Evolutionary conservation across 2,888 invertebrate species (phyloP).

Genomic region (Seira ritae): DNA sequence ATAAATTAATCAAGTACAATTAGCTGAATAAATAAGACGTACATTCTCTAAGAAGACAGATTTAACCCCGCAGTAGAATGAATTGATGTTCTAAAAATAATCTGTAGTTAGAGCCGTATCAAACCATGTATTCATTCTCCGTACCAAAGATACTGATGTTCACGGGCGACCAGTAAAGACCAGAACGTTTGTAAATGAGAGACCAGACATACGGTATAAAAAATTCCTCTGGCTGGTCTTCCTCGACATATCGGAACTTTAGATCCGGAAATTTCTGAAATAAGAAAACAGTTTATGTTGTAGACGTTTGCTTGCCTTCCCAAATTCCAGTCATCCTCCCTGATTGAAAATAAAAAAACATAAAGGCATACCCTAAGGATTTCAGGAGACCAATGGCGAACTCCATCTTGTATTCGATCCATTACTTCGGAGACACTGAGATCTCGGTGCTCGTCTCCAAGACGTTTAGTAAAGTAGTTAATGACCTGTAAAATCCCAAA

Average conservation of each 20-base stretch:
- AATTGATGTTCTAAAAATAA: no score
- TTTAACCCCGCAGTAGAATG: no score
- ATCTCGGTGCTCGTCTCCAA: constrained; percentile 81
- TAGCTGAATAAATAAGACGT: no score
- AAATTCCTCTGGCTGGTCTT: constrained; percentile 98
- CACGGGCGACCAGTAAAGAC: constrained; percentile 78
- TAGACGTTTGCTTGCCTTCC: no score
- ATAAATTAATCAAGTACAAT: no score
- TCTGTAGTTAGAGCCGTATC: background rate
- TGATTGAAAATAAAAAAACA: background rate
- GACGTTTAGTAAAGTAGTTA: constrained; percentile 82
- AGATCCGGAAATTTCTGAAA: constrained; percentile 97
- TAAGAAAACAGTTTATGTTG: constrained; percentile 56
- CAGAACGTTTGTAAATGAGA: constrained; percentile 82
- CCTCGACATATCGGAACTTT: constrained; percentile 99
- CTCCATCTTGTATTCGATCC: constrained; percentile 91
- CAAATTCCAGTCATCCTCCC: no score
- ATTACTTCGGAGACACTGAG: constrained; percentile 92
- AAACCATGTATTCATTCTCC: constrained; percentile 69
- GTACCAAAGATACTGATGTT: constrained; percentile 75
- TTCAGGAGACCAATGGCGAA: constrained; percentile 95
- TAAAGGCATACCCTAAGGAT: constrained; percentile 85
- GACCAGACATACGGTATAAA: constrained; percentile 99
- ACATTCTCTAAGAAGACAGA: no score
- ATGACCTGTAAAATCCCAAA: constrained; percentile 80